Evolutionary conservation across 2,113 vertebrate species (phyloP).

Genomic region (Acrocephalus arundinaceus): DNA sequence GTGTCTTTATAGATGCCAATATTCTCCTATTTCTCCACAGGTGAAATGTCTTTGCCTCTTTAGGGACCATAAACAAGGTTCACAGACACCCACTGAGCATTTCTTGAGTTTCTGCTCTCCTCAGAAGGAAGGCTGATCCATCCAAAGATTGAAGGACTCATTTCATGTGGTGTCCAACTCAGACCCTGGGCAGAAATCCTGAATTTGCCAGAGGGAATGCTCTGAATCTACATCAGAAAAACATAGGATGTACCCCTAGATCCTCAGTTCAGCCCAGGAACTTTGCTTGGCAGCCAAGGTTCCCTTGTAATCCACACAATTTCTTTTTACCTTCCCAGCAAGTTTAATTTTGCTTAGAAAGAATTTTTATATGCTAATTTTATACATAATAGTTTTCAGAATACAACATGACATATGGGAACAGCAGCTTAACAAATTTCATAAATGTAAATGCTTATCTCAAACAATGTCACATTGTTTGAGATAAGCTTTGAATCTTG

Average conservation of each 20-base stretch:
- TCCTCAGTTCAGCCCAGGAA: background rate
- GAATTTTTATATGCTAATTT: background rate
- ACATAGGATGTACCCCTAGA: accelerated
- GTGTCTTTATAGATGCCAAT: background rate
- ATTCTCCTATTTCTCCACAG: background rate
- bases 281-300: background rate
- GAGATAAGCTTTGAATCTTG: background rate
- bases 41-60: background rate
- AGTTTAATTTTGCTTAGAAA: background rate
- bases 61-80: background rate
- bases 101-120: background rate
- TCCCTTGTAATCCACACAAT: background rate
- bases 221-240: background rate
- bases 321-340: background rate
- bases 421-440: background rate
- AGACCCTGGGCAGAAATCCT: accelerated
- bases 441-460: background rate
- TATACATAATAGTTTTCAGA: background rate
- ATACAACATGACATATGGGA: background rate
- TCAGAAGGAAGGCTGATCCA: background rate
- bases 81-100: background rate
- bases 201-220: background rate
- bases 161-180: background rate
- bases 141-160: background rate
- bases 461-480: background rate